These are phyloP conservation scores for Pelmatolapia mariae DNA, from an alignment of 2,113 vertebrate species.

Conservation along the genomic window DNA sequence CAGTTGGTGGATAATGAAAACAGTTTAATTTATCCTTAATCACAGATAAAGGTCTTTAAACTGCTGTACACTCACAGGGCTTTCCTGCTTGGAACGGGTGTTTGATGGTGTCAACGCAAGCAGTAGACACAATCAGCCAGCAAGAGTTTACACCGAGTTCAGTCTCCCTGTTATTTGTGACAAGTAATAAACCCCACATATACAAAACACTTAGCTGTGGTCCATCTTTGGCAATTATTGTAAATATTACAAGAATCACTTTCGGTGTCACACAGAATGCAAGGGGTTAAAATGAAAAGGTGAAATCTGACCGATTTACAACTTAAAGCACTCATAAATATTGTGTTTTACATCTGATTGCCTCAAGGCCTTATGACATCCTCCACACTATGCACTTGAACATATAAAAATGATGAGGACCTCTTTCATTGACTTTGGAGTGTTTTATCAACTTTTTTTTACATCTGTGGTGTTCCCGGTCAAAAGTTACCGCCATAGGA, in stretches of 20 bases:
- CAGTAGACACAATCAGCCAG: background rate
- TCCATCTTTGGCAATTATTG: background rate
- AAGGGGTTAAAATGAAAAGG: background rate
- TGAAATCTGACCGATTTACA: background rate
- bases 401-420: background rate
- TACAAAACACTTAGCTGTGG: background rate
- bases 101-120: background rate
- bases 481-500: fast-evolving
- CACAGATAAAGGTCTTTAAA: background rate
- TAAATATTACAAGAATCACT: background rate
- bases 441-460: fast-evolving
- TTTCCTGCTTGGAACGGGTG: background rate
- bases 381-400: background rate
- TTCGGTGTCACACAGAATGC: background rate
- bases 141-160: background rate
- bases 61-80: background rate
- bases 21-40: background rate
- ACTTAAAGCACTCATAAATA: background rate
- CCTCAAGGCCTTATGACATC: background rate
- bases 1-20: background rate
- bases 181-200: background rate
- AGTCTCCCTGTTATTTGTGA: background rate
- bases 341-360: background rate
- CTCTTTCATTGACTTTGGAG: background rate
- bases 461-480: background rate